Evolutionary conservation across 2,888 invertebrate species (phyloP), one percentile per base, ranked within the genome.

Genomic region (Melitaea athalia): DNA sequence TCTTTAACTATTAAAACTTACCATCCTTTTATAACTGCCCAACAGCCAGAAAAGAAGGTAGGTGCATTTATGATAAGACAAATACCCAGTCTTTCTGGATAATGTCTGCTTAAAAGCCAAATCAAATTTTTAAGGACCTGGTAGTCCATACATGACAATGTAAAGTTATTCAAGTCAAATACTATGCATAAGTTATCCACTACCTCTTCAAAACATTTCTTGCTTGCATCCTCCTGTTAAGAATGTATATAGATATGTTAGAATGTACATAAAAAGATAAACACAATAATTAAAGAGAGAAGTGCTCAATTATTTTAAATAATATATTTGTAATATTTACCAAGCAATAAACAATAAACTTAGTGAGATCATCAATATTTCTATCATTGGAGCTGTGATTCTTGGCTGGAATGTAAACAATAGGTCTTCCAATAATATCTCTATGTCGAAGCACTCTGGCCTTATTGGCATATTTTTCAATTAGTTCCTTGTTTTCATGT

Each of bases 171-270:
- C 75, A 97, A 85, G 85, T 97, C 96, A 86, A 97, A 97, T 50
- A 96, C 95, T 80, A 97, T 96, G 81, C 96, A 96, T 17, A 96
- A 84, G 80, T 96, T 96, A 86, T 97, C 96, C 17, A 95, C 93
- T 3, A 96, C 95, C 84, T 96, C 96, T 82, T 96, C 96, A 84
- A 96, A 95, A 85, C 96, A 96, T 80, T 93, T 95, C 80, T 95
- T 95, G 83, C 96, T 96, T 1, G 95, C 96, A 79, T 95, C 95
- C 84, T 97, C 96, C 95, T 95, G 82, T 55, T 86, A 75, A 38
- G 11, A 6, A 57, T 43, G 33, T 33, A 24, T 33, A 55, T 55
- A 15, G n/a, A n/a, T n/a, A n/a, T n/a, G n/a, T n/a, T n/a, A n/a
- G n/a, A n/a, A n/a, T n/a, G n/a, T n/a, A n/a, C n/a, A n/a, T n/a